Conservation (phyloP, 2,797 vertebrate genomes). For the Gambusia yucatana region DNA sequence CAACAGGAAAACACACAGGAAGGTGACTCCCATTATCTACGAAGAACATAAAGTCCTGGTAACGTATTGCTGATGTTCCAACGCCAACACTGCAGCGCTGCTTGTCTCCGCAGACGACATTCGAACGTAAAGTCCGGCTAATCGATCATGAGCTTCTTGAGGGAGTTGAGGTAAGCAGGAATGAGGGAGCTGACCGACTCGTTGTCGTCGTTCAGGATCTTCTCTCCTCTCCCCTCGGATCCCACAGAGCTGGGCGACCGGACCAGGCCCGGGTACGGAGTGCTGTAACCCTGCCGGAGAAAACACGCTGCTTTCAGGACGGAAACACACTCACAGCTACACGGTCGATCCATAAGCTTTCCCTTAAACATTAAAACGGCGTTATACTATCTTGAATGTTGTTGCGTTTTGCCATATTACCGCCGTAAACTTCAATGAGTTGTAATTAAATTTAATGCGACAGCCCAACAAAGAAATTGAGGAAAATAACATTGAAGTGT, state of each 20-base stretch:
- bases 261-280: conserved; percentile 76
- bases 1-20: not conserved
- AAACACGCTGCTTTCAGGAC: not conserved
- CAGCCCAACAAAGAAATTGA: too few species aligned
- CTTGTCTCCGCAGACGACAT: not conserved
- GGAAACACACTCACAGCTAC: not conserved
- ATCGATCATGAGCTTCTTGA: conserved; percentile 87
- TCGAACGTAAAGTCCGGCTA: conserved; percentile 40
- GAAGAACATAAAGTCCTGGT: not conserved
- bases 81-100: not conserved
- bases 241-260: conserved; percentile 83
- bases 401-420: not conserved
- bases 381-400: not conserved
- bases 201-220: conserved; percentile 80
- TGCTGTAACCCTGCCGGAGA: conserved; percentile 82
- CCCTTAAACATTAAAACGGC: not conserved
- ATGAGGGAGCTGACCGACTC: conserved; percentile 85
- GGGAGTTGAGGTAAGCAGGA: conserved; percentile 85
- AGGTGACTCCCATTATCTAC: not conserved
- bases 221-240: conserved; percentile 83
- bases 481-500: too few species aligned
- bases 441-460: not conserved
- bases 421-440: not conserved
- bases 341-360: not conserved
- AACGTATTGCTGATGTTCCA: not conserved